Conservation (phyloP, 92 coral and sea anemone species). For the Siderastrea siderea region DNA sequence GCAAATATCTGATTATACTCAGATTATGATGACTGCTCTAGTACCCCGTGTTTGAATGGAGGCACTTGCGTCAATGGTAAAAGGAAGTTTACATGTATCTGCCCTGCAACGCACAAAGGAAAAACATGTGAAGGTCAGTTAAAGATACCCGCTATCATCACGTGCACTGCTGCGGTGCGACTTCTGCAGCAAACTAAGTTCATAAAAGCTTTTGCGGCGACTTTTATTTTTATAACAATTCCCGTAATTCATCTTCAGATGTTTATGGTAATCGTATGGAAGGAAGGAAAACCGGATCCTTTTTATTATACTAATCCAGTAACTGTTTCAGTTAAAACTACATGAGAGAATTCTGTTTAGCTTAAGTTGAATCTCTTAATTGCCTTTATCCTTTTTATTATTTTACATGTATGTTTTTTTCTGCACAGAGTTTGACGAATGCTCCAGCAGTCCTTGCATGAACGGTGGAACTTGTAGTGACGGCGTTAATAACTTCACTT, state of each 20-base stretch:
- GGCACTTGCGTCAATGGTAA: constrained; percentile 53
- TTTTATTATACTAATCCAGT: too few relatives aligned
- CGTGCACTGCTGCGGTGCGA: too few relatives aligned
- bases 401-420: neutral
- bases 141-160: neutral
- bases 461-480: constrained; percentile 66
- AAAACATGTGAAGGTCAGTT: constrained; percentile 59
- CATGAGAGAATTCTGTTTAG: too few relatives aligned
- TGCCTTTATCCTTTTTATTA: too few relatives aligned
- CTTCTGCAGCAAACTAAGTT: too few relatives aligned
- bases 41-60: constrained; percentile 69
- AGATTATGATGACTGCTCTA: constrained; percentile 65
- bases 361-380: too few relatives aligned
- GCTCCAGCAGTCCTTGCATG: constrained; percentile 61
- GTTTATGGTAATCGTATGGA: too few relatives aligned
- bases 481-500: constrained; percentile 15
- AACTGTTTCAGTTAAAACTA: too few relatives aligned
- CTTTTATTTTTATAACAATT: too few relatives aligned
- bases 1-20: neutral
- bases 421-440: constrained; percentile 56
- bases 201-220: too few relatives aligned
- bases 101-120: constrained; percentile 55
- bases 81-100: constrained; percentile 56
- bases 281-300: too few relatives aligned
- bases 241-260: too few relatives aligned